Evolutionary conservation across 2,113 vertebrate genomes (phyloP), one percentile per base, ranked within the genome.

Genomic region (Thryonomys swinderianus): DNA sequence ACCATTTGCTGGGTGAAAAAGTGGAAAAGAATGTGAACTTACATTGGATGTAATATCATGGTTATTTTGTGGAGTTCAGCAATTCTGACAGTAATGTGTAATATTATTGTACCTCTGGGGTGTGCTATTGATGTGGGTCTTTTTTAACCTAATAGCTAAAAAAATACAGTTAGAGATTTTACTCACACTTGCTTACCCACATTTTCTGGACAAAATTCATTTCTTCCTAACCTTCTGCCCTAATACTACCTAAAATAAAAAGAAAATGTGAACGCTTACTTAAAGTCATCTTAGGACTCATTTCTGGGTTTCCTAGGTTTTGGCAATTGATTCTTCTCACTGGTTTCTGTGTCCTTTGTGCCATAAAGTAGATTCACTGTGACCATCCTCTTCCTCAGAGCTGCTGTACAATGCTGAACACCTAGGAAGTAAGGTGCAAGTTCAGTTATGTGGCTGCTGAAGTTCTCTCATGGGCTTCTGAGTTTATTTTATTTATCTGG

Each of bases 131-230:
- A 80, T 96, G 95, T 89, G 59, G 82, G 5, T 42, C 59, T 25
- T 83, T 81, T 62, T 84, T 86, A 95, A 85, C 57, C 40, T 89
- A 90, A 83, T 82, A 95, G 90, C 94, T 97, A 86, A 97, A 96
- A n/a, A 93, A 84, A 91, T 66, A 5, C 82, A 94, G 83, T 73
- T 90, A 92, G 92, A 97, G 74, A 67, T 95, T 86, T 91, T 94
- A 82, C 53, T 96, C 62, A 67, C 9, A n/a, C 9, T 96, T 93
- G 55, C 69, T 82, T 92, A 91, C 17, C 66, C 12, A 59, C 62
- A 57, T 66, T 94, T 93, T 94, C 85, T 93, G 89, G 74, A 53
- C 80, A 86, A 48, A 95, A 79, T 84, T 81, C 57, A 82, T 96
- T 87, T 78, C 91, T 53, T 91, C 71, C 76, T 88, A 95, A 80